phyloP scores from a whole-genome alignment of 2,113 vertebrate species.

The Amblyopsis rosae region DNA sequence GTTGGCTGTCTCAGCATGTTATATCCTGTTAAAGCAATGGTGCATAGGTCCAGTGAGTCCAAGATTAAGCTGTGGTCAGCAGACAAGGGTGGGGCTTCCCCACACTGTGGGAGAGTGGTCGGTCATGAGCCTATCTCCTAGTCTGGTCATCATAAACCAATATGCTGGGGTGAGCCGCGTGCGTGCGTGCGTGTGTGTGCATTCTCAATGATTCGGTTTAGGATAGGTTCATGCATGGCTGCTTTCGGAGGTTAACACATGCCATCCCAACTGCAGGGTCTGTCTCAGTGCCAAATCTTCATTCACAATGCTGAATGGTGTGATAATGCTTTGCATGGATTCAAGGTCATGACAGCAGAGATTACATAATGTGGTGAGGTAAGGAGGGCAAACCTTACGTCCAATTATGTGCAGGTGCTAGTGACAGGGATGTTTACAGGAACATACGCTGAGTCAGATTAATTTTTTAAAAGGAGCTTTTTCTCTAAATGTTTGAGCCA shows the following conservation, averaged over 20 bases:
- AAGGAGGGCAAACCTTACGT: conserved; percentile 23
- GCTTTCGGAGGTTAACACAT: conserved; percentile 64
- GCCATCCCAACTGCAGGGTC: conserved; percentile 35
- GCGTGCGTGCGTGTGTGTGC: conserved; percentile 3
- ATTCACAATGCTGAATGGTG: conserved; percentile 58
- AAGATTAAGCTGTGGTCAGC: not conserved
- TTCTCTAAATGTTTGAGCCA: no score
- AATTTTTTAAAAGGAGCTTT: no score
- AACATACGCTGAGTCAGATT: no score
- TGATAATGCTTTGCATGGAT: conserved; percentile 44
- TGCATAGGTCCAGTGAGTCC: not conserved
- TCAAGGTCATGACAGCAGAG: conserved; percentile 50
- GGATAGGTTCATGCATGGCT: conserved; percentile 38
- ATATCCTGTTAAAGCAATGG: not conserved
- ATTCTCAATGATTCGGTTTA: conserved; percentile 35
- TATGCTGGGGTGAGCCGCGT: not conserved
- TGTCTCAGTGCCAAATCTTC: conserved; percentile 53
- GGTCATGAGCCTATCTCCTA: conserved; percentile 29
- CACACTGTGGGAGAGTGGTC: conserved; percentile 27
- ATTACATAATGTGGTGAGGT: conserved; percentile 49
- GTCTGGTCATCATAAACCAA: conserved; percentile 27
- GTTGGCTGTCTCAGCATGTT: not conserved
- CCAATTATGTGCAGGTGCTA: not conserved
- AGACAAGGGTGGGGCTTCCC: conserved; percentile 20
- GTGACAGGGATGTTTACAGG: no score